A percentile compares a stretch with the other conserved stretches of the same genome.
These are phyloP conservation scores for Anthophora plumipes DNA, from an alignment of 2,888 invertebrate genomes.

Conservation along the genomic window DNA sequence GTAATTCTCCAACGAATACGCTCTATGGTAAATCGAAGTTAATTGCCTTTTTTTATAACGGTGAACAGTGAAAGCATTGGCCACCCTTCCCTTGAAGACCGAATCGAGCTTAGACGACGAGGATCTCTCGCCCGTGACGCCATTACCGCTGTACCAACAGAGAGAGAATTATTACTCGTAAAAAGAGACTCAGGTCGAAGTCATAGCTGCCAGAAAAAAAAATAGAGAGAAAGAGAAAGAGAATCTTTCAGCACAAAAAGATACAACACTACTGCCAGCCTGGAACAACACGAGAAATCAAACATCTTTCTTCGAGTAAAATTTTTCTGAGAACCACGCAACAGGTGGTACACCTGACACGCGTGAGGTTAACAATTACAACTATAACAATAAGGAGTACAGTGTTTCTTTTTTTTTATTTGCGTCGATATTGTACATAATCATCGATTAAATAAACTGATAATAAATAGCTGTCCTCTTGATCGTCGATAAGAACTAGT, in stretches of 20 bases:
- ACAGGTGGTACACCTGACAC: neutral
- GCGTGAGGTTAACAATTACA: constrained; percentile 14
- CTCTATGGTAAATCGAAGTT: neutral
- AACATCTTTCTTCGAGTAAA: constrained; percentile 29
- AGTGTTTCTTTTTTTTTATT: constrained; percentile 45
- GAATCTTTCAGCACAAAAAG: constrained; percentile 44
- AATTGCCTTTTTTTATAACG: constrained; percentile 16
- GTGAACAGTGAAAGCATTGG: constrained; percentile 90
- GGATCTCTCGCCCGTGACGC: constrained; percentile 91
- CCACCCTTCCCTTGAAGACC: constrained; percentile 88
- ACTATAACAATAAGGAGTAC: constrained; percentile 17
- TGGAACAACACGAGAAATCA: constrained; percentile 51
- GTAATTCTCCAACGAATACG: neutral
- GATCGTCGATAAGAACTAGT: constrained; percentile 33
- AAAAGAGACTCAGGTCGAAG: constrained; percentile 24
- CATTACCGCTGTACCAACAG: constrained; percentile 94
- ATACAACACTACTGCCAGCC: constrained; percentile 62
- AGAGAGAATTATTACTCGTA: constrained; percentile 92
- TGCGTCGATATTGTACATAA: constrained; percentile 63
- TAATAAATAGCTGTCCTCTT: constrained; percentile 55
- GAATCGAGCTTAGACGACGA: constrained; percentile 88
- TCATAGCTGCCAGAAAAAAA: constrained; percentile 16
- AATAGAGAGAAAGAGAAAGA: constrained; percentile 41
- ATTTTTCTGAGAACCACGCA: constrained; percentile 11
- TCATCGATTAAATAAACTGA: constrained; percentile 55